Conservation (phyloP, 2,888 invertebrate species). For the Rhagophthalmus giganteus region DNA sequence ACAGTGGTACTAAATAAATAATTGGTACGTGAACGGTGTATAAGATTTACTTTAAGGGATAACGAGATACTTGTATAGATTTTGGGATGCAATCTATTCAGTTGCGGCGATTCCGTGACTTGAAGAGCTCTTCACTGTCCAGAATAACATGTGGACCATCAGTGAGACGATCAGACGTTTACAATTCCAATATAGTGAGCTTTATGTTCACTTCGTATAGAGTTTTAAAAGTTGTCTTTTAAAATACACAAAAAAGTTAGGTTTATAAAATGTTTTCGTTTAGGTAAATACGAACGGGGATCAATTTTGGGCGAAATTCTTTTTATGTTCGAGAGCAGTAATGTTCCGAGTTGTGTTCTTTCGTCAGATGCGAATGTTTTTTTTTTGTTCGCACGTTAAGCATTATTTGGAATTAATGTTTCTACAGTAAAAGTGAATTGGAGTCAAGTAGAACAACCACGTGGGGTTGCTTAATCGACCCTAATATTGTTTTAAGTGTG, state of each 20-base stretch:
- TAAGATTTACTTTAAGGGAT: slow-evolving; percentile 36
- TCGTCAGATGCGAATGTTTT: too few relatives aligned
- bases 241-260: slow-evolving; percentile 13
- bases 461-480: slow-evolving; percentile 16
- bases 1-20: slow-evolving; percentile 1
- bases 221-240: slow-evolving; percentile 21
- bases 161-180: slow-evolving; percentile 17
- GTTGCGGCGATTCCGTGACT: slow-evolving; percentile 39
- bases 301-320: too few relatives aligned
- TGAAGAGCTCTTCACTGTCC: slow-evolving; percentile 43
- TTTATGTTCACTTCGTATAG: slow-evolving; percentile 4
- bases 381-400: too few relatives aligned
- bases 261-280: slow-evolving; percentile 15
- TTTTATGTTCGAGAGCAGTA: too few relatives aligned
- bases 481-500: slow-evolving; percentile 34
- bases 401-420: slow-evolving; percentile 3
- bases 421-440: slow-evolving; percentile 9
- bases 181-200: slow-evolving; percentile 12
- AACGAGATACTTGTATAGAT: slow-evolving; percentile 53
- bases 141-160: slow-evolving; percentile 35
- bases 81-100: slow-evolving; percentile 42
- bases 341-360: slow-evolving; percentile 1
- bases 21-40: slow-evolving; percentile 16
- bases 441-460: slow-evolving; percentile 17
- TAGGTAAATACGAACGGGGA: too few relatives aligned